Evolutionary conservation across 1,140 invertebrate genomes (phyloP), one percentile per base, ranked within the genome.

Genomic region (Euglossa dilemma): DNA sequence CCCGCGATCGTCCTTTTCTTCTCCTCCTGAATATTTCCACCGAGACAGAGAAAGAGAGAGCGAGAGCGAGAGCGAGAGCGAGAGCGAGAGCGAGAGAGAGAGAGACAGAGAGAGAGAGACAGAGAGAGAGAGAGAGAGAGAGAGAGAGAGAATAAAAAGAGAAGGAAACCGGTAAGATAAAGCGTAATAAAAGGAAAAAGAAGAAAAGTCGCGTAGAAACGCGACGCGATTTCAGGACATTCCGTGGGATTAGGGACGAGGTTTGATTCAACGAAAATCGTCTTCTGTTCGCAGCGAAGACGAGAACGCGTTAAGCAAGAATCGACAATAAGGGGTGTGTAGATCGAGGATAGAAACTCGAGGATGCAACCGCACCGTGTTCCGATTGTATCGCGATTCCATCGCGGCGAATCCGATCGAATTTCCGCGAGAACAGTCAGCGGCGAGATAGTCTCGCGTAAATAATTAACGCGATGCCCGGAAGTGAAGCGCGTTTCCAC

Each of bases 241-340:
- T 54, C 5, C 18, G 20, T 43, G 67, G 14, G 36, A 54, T 47
- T 25, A 25, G 20, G 28, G 43, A 47, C 28, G 36, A 74, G 20
- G 43, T 25, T 61, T 61, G 20, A 56, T 72, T 43, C 50, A 36
- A 16, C 57, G 72, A 75, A 28, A 25, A 23, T 45, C 28, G 25
- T 6, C 20, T 36, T 23, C 57, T 61, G n/a, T 25, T 25, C n/a
- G n/a, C n/a, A n/a, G 4, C 8, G 8, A 9, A 1, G 18, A 20
- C 14, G 61, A 63, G 36, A 43, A 64, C 18, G 36, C n/a, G 45
- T 28, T 52, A 43, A 74, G 43, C 72, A 75, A 36, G 50, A 45
- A 66, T 77, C 75, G 61, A 77, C 75, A 67, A 77, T 77, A 77
- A 77, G 16, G 9, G 28, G 4, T 36, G 47, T 23, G 36, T 36